A percentile compares a stretch with the other conserved stretches of the same genome.
Conservation (phyloP, 1,140 invertebrate species). For the Stenopsyche tienmushanensis region DNA sequence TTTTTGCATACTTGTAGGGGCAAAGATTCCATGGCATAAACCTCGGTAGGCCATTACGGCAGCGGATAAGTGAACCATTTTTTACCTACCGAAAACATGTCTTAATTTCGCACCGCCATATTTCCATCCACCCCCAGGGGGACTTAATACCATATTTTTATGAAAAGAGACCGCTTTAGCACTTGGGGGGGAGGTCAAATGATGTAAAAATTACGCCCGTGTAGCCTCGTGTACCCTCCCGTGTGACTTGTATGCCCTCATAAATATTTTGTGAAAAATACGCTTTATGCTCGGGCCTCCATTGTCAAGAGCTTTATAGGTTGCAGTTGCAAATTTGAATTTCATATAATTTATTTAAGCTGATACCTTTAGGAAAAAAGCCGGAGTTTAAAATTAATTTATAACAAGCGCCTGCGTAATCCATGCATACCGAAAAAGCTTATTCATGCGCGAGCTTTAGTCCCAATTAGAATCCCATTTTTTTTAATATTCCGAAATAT, state of each 20-base stretch:
- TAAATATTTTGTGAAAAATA: not conserved
- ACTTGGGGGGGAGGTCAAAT: not conserved
- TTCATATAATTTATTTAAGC: no score
- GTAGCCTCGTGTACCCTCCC: no score
- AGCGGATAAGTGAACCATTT: slow-evolving; percentile 21
- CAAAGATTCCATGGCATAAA: not conserved
- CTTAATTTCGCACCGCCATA: slow-evolving; percentile 14
- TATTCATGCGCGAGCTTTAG: no score
- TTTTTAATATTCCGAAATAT: no score
- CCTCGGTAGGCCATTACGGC: slow-evolving; percentile 12
- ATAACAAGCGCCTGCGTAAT: no score
- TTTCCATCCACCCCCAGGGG: not conserved
- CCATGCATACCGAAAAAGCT: no score
- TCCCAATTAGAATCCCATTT: no score
- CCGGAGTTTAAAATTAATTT: no score
- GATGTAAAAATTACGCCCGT: slow-evolving; percentile 14
- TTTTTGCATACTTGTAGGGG: slow-evolving; percentile 5
- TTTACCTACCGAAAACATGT: slow-evolving; percentile 22
- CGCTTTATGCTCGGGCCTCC: not conserved
- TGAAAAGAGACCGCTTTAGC: no score
- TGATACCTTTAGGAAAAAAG: no score
- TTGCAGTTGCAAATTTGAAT: no score
- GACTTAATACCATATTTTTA: slow-evolving; percentile 14
- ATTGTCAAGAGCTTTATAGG: not conserved
- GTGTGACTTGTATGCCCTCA: not conserved